Base-by-base conservation (phyloP, 2,797 vertebrate species). In the Streptopelia turtur region DNA sequence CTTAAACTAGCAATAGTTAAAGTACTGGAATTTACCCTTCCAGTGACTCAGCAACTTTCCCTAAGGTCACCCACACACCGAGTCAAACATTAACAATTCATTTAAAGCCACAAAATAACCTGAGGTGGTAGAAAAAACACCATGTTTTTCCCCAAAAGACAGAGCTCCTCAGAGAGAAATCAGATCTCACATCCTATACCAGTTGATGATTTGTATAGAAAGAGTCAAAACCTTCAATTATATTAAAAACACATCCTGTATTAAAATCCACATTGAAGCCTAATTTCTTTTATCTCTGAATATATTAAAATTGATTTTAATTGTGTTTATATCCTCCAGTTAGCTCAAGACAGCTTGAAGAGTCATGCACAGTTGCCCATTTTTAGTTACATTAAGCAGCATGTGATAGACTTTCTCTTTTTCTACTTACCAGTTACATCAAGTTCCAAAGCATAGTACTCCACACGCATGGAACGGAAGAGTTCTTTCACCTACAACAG, bases 401-500 rank as follows among this genome's bases (percentile, higher is more conserved):
- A 86, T 0, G 1, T 13, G 13, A 86, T 4, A 56, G 16, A 8
- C 24, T 55, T 75, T 55, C 16, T 70, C 59, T 14, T 14, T 45
- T 76, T 56, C 59, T 79, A 95, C 98, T 99, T 97, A 99, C 99
- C 99, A 6, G 98, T 97, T 66, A 98, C 96, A 97, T 99, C 99
- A 92, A 99, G 96, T 91, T 99, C 99, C 97, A 99, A 80, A 71
- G 98, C 97, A 8, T 98, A 98, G 80, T 95, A 99, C 16, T 98
- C 98, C 49, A 99, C 98, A 39, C 96, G 98, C 92, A 99, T 81
- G 60, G 98, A 98, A 56, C 91, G 97, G 97, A 99, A 99, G 50
- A 99, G 98, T 28, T 99, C 98, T 95, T 99, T 99, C 66, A 99
- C 99, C 99, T 99, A 77, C 24, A 97, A 97, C 30, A 91, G 71